Percentiles rank a stretch among this genome's conserved stretches.
phyloP scores from a whole-genome alignment of 2,797 vertebrate genomes.

The Falco rusticolus region DNA sequence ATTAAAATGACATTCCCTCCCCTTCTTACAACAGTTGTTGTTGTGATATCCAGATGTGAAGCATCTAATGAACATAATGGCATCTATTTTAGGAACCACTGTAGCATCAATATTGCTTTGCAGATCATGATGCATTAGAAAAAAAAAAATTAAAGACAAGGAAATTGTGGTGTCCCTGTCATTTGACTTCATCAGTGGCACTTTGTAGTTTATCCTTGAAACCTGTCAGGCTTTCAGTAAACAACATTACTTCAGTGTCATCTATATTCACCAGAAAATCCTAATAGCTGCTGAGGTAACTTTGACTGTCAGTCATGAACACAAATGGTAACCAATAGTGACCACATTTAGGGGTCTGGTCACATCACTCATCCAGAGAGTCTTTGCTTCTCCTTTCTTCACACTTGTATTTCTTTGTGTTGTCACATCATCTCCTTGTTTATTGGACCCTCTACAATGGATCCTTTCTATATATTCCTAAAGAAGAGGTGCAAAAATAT shows the following conservation, averaged over 20 bases:
- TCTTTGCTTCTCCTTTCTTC: neutral
- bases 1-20: constrained; percentile 31
- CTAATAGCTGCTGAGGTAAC: constrained; percentile 16
- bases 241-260: constrained; percentile 10
- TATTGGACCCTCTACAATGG: neutral
- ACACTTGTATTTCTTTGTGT: neutral
- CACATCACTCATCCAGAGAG: neutral
- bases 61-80: constrained; percentile 55
- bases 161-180: constrained; percentile 40
- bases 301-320: neutral
- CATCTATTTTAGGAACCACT: constrained; percentile 51
- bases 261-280: constrained; percentile 9
- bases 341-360: neutral
- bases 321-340: neutral
- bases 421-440: neutral
- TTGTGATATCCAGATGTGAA: constrained; percentile 52
- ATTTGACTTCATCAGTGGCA: constrained; percentile 45
- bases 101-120: constrained; percentile 1
- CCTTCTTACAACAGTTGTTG: constrained; percentile 6
- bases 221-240: constrained; percentile 16
- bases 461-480: neutral
- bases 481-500: neutral
- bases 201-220: constrained; percentile 42
- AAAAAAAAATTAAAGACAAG: constrained; percentile 53
- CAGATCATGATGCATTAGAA: constrained; percentile 3